A percentile compares a stretch with the other conserved stretches of the same genome.
These are phyloP conservation scores for Rhynchophorus ferrugineus DNA, from an alignment of 1,140 invertebrate genomes.

Conservation along the genomic window DNA sequence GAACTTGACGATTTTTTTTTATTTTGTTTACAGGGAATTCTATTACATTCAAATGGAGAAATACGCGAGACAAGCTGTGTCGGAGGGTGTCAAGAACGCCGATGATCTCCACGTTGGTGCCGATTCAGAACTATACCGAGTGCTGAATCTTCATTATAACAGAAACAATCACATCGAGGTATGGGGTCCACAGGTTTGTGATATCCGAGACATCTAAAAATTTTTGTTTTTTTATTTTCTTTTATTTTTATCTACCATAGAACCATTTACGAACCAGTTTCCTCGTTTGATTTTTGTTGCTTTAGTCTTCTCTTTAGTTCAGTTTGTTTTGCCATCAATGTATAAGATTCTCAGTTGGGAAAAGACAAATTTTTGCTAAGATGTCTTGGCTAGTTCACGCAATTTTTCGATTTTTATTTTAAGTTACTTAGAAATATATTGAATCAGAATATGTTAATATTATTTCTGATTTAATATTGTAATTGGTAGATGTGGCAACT, in stretches of 20 bases:
- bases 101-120: constrained; percentile 89
- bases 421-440: neutral
- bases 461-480: neutral
- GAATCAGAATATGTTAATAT: neutral
- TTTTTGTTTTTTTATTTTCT: constrained; percentile 13
- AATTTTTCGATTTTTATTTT: constrained; percentile 8
- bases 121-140: constrained; percentile 95
- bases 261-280: neutral
- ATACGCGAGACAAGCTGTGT: constrained; percentile 94
- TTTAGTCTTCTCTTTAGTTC: neutral
- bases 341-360: no score
- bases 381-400: constrained; percentile 8
- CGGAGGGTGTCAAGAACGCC: constrained; percentile 87
- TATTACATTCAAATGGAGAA: constrained; percentile 99
- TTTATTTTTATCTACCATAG: neutral
- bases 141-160: constrained; percentile 99
- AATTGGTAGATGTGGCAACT: no score
- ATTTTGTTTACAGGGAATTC: constrained; percentile 84
- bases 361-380: neutral
- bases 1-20: no score
- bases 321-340: neutral
- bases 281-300: neutral
- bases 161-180: constrained; percentile 99
- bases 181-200: constrained; percentile 56
- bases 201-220: constrained; percentile 33